Conservation (phyloP, 1,140 invertebrate genomes). For the Drosophila ironensis region DNA sequence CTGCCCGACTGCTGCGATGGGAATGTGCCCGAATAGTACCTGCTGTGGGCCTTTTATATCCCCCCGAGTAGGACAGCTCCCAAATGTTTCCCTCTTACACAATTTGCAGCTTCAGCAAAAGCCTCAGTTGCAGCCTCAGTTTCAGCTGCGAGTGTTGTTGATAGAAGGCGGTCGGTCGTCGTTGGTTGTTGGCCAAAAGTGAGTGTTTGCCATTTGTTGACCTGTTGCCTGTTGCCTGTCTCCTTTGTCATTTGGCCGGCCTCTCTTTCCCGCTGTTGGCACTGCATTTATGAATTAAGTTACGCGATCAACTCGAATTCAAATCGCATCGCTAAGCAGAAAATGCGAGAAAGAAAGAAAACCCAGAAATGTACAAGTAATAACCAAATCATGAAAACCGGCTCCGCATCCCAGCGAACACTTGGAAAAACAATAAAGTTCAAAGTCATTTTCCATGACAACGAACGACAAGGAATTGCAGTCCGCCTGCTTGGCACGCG, state of each 20-base stretch:
- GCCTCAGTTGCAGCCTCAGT: not conserved
- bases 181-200: slow-evolving; percentile 41
- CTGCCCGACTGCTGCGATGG: slow-evolving; percentile 47
- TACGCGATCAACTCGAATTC: slow-evolving; percentile 69
- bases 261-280: slow-evolving; percentile 7
- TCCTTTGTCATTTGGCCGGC: slow-evolving; percentile 15
- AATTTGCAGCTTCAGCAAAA: slow-evolving; percentile 30
- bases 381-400: slow-evolving; percentile 48
- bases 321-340: slow-evolving; percentile 47
- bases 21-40: slow-evolving; percentile 52
- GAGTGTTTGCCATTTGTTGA: slow-evolving; percentile 64
- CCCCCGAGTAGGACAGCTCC: slow-evolving; percentile 45
- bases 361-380: slow-evolving; percentile 17
- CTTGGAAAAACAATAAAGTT: slow-evolving; percentile 68
- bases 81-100: slow-evolving; percentile 62
- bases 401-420: slow-evolving; percentile 7
- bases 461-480: slow-evolving; percentile 38
- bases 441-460: slow-evolving; percentile 68
- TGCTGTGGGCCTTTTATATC: slow-evolving; percentile 56
- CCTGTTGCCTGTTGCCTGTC: slow-evolving; percentile 17
- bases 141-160: slow-evolving; percentile 46
- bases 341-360: too few relatives aligned
- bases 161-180: slow-evolving; percentile 52
- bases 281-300: slow-evolving; percentile 70
- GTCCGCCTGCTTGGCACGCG: slow-evolving; percentile 56